Evolutionary conservation across 2,113 vertebrate species (phyloP), one percentile per base, ranked within the genome.

Genomic region (Amazona guildingii): DNA sequence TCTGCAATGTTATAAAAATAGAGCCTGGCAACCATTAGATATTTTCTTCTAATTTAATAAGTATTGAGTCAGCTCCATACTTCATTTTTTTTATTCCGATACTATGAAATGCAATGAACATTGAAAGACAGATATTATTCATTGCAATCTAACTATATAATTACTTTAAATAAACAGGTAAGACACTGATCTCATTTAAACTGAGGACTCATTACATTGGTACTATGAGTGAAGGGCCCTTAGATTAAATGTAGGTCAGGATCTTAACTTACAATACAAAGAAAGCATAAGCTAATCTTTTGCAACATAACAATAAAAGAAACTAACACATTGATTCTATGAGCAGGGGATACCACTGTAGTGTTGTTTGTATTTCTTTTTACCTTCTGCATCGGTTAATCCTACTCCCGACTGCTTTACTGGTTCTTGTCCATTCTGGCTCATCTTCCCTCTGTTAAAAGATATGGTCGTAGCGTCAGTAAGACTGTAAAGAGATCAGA

Each of bases 371-470:
- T 69, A n/a, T 91, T 88, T 82, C 61, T 89, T 93, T 98, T 98
- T 98, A 99, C 99, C 99, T 98, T 99, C 99, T 68, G 98, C 92
- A 79, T 99, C 99, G 29, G 98, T 86, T 35, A 98, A 97, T 84
- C 98, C 98, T 39, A 97, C 92, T 85, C 98, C 98, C 2, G 98
- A 86, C 70, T 97, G 98, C 67, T 98, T 99, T 72, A 98, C 37
- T 37, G 97, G 92, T 13, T 99, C 98, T 94, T 98, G 98, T 91
- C 98, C 99, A 57, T 99, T 99, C 63, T 99, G 99, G 84, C 98
- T 98, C 91, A 98, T 98, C 96, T 99, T 99, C 94, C 99, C 99
- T 95, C 98, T 99, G 92, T 98, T 93, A 90, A 96, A 95, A 96
- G 41, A 89, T 14, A 95, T 21, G 31, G 70, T 62, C 27, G 9